A percentile compares a stretch with the other conserved stretches of the same genome.
Conservation (phyloP, 2,888 invertebrate genomes). For the Archips crataeganus region DNA sequence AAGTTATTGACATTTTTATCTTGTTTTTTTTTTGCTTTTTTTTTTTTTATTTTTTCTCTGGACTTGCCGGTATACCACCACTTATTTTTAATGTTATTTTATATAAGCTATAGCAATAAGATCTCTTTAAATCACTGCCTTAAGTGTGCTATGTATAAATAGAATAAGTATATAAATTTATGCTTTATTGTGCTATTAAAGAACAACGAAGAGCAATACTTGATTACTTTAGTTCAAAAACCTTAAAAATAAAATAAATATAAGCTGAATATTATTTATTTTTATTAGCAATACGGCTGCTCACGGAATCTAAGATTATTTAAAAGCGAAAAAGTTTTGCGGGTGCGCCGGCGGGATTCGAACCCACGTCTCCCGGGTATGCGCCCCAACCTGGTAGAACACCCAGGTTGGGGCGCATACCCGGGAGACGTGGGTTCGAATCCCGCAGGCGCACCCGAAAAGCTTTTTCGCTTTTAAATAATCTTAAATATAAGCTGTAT, state of each 20-base stretch:
- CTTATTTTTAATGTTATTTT: conserved; percentile 10
- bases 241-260: not conserved
- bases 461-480: too few species aligned
- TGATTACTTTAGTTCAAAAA: not conserved
- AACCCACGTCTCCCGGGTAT: too few species aligned
- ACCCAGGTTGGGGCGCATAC: too few species aligned
- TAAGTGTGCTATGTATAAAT: conserved; percentile 40
- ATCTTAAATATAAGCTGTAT: not conserved
- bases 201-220: not conserved
- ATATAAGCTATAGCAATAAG: conserved; percentile 20
- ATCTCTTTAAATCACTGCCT: conserved; percentile 39
- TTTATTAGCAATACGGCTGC: too few species aligned
- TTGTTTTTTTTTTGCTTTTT: not conserved
- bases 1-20: too few species aligned
- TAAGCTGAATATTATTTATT: too few species aligned
- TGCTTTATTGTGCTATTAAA: conserved; percentile 32
- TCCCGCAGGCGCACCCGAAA: too few species aligned
- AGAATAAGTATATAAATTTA: conserved; percentile 34
- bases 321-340: too few species aligned
- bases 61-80: conserved; percentile 21
- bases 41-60: not conserved
- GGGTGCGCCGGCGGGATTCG: too few species aligned
- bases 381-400: too few species aligned
- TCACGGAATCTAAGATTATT: too few species aligned
- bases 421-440: too few species aligned